These are phyloP conservation scores for Centropyge bicolor DNA, from an alignment of 2,797 vertebrate species.

Conservation along the genomic window DNA sequence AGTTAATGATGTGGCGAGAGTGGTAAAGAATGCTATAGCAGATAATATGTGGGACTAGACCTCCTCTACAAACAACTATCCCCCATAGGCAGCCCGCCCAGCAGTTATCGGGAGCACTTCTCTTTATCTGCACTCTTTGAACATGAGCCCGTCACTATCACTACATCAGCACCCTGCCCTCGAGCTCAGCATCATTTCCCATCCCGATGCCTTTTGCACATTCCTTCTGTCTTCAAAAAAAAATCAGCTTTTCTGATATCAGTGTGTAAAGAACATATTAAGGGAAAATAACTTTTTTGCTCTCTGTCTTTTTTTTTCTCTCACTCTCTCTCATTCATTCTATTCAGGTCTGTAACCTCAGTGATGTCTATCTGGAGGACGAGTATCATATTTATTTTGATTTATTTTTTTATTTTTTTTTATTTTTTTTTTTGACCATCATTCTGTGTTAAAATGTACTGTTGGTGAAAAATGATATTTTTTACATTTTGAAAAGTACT, in stretches of 20 bases:
- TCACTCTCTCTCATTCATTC: no score
- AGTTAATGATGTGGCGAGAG: conserved; percentile 68
- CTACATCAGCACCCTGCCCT: conserved; percentile 67
- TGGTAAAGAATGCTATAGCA: conserved; percentile 50
- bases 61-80: conserved; percentile 68
- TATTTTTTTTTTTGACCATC: no score
- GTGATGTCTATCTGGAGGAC: no score
- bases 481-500: no score
- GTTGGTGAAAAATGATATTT: no score
- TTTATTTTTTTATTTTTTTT: no score
- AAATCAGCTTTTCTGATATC: not conserved
- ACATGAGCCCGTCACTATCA: conserved; percentile 44
- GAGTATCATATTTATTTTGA: no score
- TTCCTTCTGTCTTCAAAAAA: conserved; percentile 2
- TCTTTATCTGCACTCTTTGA: conserved; percentile 65
- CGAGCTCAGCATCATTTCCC: conserved; percentile 49
- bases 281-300: no score
- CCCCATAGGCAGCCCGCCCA: conserved; percentile 68
- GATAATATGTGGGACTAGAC: conserved; percentile 47
- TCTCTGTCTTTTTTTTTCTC: no score
- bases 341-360: no score
- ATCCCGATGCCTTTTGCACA: conserved; percentile 21
- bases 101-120: conserved; percentile 60
- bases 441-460: no score
- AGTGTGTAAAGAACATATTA: not conserved